Evolutionary conservation across 2,113 vertebrate genomes (phyloP), one percentile per base, ranked within the genome.

Genomic region (Amphiprion percula): DNA sequence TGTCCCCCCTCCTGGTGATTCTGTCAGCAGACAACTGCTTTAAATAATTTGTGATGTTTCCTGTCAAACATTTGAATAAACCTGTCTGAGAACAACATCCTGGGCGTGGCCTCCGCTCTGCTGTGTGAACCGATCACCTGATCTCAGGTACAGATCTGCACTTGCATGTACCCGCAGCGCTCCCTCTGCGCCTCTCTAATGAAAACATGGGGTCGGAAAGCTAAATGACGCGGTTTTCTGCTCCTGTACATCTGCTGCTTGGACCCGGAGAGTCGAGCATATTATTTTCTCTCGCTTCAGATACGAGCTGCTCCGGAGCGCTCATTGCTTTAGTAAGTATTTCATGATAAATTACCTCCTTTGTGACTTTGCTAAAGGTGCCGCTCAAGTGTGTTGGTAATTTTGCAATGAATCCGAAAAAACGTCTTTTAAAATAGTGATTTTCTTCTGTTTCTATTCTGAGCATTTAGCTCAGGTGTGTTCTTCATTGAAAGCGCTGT

Each of bases 1-100:
- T 78, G 52, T 82, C 23, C 54, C 47, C 16, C 47, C 16, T 64
- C 54, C 53, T 41, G 39, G 58, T 84, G 46, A 79, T 76, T 61
- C 47, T 78, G 53, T 82, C 47, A 15, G 24, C 10, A 24, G 54
- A 77, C 50, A 62, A 19, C 61, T 81, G 56, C 14, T 85, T 75
- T 85, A 50, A 83, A 76, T 50, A 15, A 64, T 82, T 69, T 91
- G 74, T 90, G 33, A 60, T 68, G 66, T 87, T 80, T 84, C 39
- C 59, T 88, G 82, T 86, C 52, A 74, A 54, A 46, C 21, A 9
- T 86, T 64, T 77, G 12, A 91, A 91, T 91, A 90, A 91, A 92
- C 28, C 54, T 63, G 44, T 82, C 5, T 49, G 1, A 55, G 33
- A 23, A 44, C 28, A 33, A 7, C 17, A 10, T 65, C 12, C 0